Base-by-base conservation (phyloP, 2,888 invertebrate species). In the Periphyllus acericola region DNA sequence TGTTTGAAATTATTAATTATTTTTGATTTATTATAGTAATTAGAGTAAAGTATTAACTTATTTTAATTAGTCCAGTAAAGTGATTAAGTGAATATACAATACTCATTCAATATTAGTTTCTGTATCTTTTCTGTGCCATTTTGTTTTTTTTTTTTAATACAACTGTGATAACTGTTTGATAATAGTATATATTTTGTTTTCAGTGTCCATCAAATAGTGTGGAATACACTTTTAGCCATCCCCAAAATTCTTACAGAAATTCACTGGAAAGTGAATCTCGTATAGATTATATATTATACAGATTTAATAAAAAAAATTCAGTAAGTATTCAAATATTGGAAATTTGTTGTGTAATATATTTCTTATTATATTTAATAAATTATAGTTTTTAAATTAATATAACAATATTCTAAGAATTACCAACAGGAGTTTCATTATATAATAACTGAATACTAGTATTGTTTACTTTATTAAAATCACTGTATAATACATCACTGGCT, bases 251-350 rank as follows among this genome's bases (percentile, higher is more conserved):
- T 90, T 99, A 98, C 91, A 95, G 96, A 0, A 92, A 93, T 85
- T 91, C 92, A 1, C 92, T 92, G 79, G 90, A 92, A 83, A 95
- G 96, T 0, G 92, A 94, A 74, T 98, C 98, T 32, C 94, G 98
- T 89, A 97, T 99, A 90, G 99, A 99, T 93, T 97, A 98, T 91
- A 95, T 99, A 90, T 92, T 98, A 90, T 96, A 94, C 91, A 93
- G 92, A 89, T 91, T 89, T 83, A 91, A 91, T 89, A 89, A 90
- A 89, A 91, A 90, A 66, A 89, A 91, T 52, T 90, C 90, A 89
- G 91, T 90, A 83, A 89, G 79, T 83, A 46, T 21, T 40, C 14
- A 83, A 83, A 66, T 74, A 75, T 74, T 25, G 5, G 2, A 46
- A 46, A 46, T 46, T 46, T 0, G 11, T 46, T 46, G 1, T 46